Evolutionary conservation across 2,888 invertebrate genomes (phyloP).

Genomic region (Lepidochrysops patricia): DNA sequence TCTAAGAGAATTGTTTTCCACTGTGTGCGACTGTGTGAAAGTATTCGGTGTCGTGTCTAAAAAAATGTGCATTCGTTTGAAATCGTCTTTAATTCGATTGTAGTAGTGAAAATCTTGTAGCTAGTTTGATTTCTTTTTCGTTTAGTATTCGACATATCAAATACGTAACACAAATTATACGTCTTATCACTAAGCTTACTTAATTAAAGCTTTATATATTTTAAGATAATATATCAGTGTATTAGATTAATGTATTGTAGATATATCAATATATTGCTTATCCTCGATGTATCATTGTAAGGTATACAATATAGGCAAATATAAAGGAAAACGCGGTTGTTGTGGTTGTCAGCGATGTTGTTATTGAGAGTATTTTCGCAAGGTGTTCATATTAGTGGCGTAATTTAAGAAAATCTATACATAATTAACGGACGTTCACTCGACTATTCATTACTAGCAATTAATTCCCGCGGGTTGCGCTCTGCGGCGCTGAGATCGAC

Average conservation of each 20-base stretch:
- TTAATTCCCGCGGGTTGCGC: conserved; percentile 73
- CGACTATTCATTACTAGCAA: conserved; percentile 74
- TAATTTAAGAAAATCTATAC: conserved; percentile 37
- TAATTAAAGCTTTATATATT: no score
- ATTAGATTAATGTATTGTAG: no score
- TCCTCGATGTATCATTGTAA: no score
- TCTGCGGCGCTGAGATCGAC: conserved; percentile 71
- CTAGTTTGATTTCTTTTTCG: no score
- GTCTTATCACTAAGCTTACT: no score
- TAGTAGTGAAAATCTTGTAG: no score
- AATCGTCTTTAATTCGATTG: no score
- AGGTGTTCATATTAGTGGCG: conserved; percentile 22
- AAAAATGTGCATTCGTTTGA: background rate
- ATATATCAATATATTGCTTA: no score
- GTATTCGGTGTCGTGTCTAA: background rate
- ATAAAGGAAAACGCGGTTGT: background rate
- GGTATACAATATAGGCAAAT: no score
- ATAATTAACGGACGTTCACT: conserved; percentile 72
- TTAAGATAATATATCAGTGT: no score
- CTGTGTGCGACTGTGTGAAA: background rate
- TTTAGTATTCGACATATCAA: no score
- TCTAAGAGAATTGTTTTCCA: background rate
- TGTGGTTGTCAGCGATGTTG: background rate
- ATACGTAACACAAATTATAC: no score
- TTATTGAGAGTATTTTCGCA: conserved; percentile 11